Evolutionary conservation across 2,888 invertebrate genomes (phyloP).

Genomic region (Lithosia quadra): DNA sequence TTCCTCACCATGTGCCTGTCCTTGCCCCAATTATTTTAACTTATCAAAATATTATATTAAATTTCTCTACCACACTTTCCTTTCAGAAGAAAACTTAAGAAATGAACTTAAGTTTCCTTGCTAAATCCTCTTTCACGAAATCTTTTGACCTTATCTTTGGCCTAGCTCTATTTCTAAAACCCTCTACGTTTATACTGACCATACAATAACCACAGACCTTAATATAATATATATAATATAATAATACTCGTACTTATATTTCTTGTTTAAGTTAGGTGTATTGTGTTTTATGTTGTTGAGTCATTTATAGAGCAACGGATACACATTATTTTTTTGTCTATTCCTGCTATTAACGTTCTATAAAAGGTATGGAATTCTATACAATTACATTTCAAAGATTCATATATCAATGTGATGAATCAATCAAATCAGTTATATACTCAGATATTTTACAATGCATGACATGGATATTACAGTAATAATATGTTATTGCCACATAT

Average conservation of each 20-base stretch:
- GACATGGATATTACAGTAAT: slow-evolving; percentile 4
- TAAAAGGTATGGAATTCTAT: background rate
- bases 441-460: slow-evolving; percentile 1
- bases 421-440: background rate
- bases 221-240: too few relatives aligned
- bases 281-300: background rate
- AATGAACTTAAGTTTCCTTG: background rate
- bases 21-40: background rate
- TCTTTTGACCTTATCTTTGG: background rate
- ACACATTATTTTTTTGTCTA: background rate
- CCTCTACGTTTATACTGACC: too few relatives aligned
- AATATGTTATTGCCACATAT: slow-evolving; percentile 4
- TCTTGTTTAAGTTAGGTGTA: too few relatives aligned
- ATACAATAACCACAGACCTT: too few relatives aligned
- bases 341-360: background rate
- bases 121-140: too few relatives aligned
- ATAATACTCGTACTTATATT: too few relatives aligned
- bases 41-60: too few relatives aligned
- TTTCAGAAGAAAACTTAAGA: too few relatives aligned
- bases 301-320: background rate
- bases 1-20: background rate
- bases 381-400: slow-evolving; percentile 1
- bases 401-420: background rate
- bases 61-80: background rate
- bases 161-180: background rate